A percentile compares a stretch with the other conserved stretches of the same genome.
Conservation (phyloP, 2,797 vertebrate species). For the Alca torda region DNA sequence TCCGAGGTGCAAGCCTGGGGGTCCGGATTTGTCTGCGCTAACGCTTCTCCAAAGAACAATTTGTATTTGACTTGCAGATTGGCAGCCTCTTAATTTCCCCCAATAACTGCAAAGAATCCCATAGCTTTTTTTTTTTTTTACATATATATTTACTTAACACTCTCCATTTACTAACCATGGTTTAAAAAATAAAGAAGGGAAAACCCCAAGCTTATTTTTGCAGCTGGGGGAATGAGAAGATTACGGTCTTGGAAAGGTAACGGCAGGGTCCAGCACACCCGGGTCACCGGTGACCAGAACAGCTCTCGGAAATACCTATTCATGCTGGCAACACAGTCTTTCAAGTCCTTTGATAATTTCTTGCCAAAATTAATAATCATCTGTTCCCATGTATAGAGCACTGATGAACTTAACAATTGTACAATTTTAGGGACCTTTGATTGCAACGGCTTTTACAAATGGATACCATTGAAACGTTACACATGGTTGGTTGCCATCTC, state of each 20-base stretch:
- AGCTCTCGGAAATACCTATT: conserved; percentile 78
- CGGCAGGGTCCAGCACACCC: not conserved
- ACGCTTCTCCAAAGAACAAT: not conserved
- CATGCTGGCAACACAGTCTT: conserved; percentile 84
- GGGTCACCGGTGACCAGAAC: not conserved
- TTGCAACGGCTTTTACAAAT: conserved; percentile 99
- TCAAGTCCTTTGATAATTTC: conserved; percentile 72
- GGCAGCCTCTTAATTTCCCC: conserved; percentile 52
- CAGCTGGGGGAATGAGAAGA: conserved; percentile 15
- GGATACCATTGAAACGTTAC: conserved; percentile 99
- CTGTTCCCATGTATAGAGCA: conserved; percentile 82
- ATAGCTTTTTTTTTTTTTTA: conserved; percentile 21
- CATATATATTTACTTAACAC: not conserved
- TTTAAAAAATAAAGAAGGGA: conserved; percentile 12
- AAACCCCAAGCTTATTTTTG: not conserved
- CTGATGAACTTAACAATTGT: conserved; percentile 95
- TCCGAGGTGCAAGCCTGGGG: not conserved
- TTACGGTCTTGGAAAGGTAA: conserved; percentile 51
- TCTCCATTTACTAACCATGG: conserved; percentile 56
- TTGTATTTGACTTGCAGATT: conserved; percentile 33
- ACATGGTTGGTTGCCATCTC: conserved; percentile 94
- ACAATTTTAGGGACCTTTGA: conserved; percentile 99
- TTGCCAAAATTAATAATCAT: conserved; percentile 74
- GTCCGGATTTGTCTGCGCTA: conserved; percentile 32
- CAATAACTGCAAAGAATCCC: conserved; percentile 31